These are phyloP conservation scores for Clinocottus analis DNA, from an alignment of 2,113 vertebrate species.

Conservation along the genomic window DNA sequence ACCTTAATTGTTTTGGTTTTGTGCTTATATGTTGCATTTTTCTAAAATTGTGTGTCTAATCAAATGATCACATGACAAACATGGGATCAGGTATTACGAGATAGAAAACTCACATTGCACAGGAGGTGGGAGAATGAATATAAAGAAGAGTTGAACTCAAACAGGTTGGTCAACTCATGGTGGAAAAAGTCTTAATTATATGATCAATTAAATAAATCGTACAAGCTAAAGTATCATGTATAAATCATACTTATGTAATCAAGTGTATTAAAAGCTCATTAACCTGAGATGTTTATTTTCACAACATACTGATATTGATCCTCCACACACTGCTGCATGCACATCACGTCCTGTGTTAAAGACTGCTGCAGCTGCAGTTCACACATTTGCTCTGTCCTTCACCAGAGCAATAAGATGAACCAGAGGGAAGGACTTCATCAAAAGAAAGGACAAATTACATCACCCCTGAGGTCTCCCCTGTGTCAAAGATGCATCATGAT, in stretches of 20 bases:
- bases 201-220: neutral
- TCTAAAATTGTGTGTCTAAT: neutral
- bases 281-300: neutral
- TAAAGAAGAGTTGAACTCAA: neutral
- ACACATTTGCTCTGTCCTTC: slow-evolving; percentile 54
- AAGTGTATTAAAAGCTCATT: neutral
- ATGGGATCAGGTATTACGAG: neutral
- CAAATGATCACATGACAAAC: neutral
- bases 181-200: neutral
- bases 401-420: slow-evolving; percentile 29
- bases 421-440: slow-evolving; percentile 26
- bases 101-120: neutral
- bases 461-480: neutral
- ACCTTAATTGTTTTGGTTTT: neutral
- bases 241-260: neutral
- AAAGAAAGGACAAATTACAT: neutral
- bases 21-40: neutral
- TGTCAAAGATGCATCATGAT: slow-evolving; percentile 1
- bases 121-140: neutral
- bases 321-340: slow-evolving; percentile 35
- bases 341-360: slow-evolving; percentile 50
- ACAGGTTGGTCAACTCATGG: neutral
- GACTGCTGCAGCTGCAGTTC: slow-evolving; percentile 49
- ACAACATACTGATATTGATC: slow-evolving; percentile 33
- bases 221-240: neutral